Evolutionary conservation across 2,888 invertebrate species (phyloP).

Genomic region (Hypselothyrea guttata): DNA sequence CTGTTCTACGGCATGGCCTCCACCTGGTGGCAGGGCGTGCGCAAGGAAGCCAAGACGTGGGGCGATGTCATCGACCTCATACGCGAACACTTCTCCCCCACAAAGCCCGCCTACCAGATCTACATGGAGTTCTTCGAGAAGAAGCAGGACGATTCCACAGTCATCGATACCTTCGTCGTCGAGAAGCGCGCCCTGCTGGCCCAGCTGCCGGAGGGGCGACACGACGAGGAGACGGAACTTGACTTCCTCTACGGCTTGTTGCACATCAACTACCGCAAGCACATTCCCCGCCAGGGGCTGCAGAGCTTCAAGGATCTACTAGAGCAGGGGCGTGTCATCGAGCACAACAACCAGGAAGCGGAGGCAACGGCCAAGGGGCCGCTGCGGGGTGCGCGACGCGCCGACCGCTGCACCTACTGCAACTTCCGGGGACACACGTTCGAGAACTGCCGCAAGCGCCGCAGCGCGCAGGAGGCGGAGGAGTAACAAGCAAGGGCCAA

Average conservation of each 20-base stretch:
- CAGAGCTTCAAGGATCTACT: constrained; percentile 76
- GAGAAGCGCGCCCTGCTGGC: constrained; percentile 79
- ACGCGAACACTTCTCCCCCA: constrained; percentile 79
- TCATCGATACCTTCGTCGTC: constrained; percentile 78
- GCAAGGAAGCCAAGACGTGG: constrained; percentile 79
- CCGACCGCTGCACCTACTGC: constrained; percentile 77
- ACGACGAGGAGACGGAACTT: constrained; percentile 77
- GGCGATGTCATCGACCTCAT: constrained; percentile 74
- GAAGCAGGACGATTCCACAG: constrained; percentile 64
- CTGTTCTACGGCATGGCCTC: constrained; percentile 75
- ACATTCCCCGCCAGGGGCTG: constrained; percentile 72
- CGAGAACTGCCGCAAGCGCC: constrained; percentile 76
- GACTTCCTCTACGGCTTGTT: constrained; percentile 79
- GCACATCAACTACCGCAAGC: constrained; percentile 78
- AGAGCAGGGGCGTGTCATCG: constrained; percentile 78
- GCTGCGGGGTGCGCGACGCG: constrained; percentile 51
- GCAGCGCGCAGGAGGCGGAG: constrained; percentile 18
- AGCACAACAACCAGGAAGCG: constrained; percentile 72
- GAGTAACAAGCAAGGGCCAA: constrained; percentile 24
- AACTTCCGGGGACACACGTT: constrained; percentile 78
- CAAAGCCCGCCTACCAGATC: constrained; percentile 79
- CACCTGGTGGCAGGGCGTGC: constrained; percentile 81
- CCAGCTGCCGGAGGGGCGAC: constrained; percentile 78
- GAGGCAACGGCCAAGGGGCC: constrained; percentile 39
- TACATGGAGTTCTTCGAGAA: constrained; percentile 79